Evolutionary conservation across 2,113 vertebrate species (phyloP).

Genomic region (Manacus vitellinus): DNA sequence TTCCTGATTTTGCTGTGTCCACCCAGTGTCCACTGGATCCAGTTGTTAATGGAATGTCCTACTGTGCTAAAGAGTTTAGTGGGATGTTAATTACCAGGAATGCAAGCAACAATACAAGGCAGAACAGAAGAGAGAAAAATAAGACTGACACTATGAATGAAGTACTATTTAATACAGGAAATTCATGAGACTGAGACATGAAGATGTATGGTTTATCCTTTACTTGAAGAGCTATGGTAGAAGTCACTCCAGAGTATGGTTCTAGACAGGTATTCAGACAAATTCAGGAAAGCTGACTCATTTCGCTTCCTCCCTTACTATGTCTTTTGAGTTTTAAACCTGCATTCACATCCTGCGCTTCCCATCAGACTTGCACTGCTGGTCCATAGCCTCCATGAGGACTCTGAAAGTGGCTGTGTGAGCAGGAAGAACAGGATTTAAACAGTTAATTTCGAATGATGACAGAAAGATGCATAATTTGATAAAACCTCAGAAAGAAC

Average conservation of each 20-base stretch:
- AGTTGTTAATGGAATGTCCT: constrained; percentile 58
- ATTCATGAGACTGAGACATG: background rate
- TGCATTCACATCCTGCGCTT: background rate
- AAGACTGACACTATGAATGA: constrained; percentile 37
- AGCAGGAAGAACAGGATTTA: background rate
- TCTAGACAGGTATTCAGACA: background rate
- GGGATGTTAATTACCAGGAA: constrained; percentile 65
- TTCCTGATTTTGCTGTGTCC: constrained; percentile 28
- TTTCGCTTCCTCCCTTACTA: background rate
- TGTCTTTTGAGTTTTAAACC: background rate
- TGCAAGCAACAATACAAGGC: constrained; percentile 44
- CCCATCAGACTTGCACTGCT: background rate
- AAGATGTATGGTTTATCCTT: background rate
- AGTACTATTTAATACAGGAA: background rate
- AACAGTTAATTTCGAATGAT: background rate
- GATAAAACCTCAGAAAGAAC: background rate
- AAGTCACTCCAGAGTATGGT: background rate
- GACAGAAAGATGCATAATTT: background rate
- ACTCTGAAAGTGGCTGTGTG: background rate
- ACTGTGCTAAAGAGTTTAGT: constrained; percentile 67
- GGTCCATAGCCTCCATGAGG: rapidly evolving
- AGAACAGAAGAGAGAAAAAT: constrained; percentile 56
- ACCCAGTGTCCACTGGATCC: constrained; percentile 33
- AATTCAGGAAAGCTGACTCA: background rate
- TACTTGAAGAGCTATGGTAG: background rate